Evolutionary conservation across 2,113 vertebrate genomes (phyloP).

Genomic region (Macroglossus sobrinus): DNA sequence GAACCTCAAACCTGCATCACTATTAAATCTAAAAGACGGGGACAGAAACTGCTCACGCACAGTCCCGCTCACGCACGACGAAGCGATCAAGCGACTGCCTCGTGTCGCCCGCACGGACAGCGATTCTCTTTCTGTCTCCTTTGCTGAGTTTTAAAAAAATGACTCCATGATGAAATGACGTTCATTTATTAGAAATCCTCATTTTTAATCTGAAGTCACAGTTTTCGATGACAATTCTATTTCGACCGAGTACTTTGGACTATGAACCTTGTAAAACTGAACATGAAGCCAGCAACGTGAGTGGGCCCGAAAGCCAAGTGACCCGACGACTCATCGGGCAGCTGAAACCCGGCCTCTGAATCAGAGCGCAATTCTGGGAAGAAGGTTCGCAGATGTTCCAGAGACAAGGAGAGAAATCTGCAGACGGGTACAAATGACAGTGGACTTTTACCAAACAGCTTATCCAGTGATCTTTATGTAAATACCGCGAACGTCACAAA

Average conservation of each 20-base stretch:
- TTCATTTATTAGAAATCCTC: neutral
- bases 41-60: neutral
- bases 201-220: neutral
- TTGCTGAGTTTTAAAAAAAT: neutral
- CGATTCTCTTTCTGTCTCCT: neutral
- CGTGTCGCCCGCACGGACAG: fast-evolving
- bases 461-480: conserved; percentile 72
- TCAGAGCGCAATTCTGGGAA: conserved; percentile 56
- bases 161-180: neutral
- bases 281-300: neutral
- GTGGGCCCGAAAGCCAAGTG: conserved; percentile 34
- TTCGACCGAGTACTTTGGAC: neutral
- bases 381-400: conserved; percentile 46
- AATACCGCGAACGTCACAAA: conserved; percentile 68
- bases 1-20: neutral
- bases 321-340: conserved; percentile 9
- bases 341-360: conserved; percentile 26
- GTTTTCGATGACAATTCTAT: neutral
- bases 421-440: conserved; percentile 73
- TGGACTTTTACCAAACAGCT: conserved; percentile 72
- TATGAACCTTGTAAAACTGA: neutral
- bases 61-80: fast-evolving
- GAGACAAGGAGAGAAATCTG: conserved; percentile 71
- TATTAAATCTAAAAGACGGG: neutral
- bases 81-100: too few species aligned